Base-by-base conservation (phyloP, 2,888 invertebrate genomes). In the Bugula neritina region DNA sequence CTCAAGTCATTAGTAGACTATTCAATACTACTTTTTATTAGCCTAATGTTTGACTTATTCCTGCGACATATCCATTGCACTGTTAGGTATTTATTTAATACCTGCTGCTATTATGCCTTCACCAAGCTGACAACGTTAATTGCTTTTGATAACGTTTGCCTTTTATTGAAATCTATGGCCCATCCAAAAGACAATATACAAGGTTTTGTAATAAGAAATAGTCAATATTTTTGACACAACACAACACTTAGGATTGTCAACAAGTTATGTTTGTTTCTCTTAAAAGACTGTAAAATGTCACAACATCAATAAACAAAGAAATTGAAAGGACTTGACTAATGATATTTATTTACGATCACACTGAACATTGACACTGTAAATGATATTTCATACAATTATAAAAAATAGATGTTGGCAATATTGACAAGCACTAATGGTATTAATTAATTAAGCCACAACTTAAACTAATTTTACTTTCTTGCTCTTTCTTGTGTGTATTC, bases 151-250 rank as follows among this genome's bases (percentile, higher is more conserved):
- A 31, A 27, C 63, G 13, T 13, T 25, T n/a, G 63, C 31, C 63
- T 63, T 63, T 43, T 43, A 17, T 43, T 43, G 10, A 43, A 10
- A 31, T 29, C 63, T 31, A 31, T 5, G 5, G 25, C 21, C 10
- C 29, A 34, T 5, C 10, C 27, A 27, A 17, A 34, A 63, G 63
- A 63, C 63, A 63, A 63, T 31, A 63, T 23, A 27, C 27, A 21
- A 10, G 34, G 63, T 63, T 63, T 63, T 63, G 34, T 63, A 63
- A 63, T 63, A 63, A 13, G 25, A 63, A 63, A 63, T 63, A 63
- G 63, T 63, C 63, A 63, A 63, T 63, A 63, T 63, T 63, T 63
- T 63, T 63, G 63, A 63, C 63, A 63, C 63, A 63, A 27, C 29
- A 21, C 63, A 31, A 31, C 63, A 63, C 63, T 63, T 63, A 63